Base-by-base conservation (phyloP, 2,888 invertebrate species). In the Busseola fusca region DNA sequence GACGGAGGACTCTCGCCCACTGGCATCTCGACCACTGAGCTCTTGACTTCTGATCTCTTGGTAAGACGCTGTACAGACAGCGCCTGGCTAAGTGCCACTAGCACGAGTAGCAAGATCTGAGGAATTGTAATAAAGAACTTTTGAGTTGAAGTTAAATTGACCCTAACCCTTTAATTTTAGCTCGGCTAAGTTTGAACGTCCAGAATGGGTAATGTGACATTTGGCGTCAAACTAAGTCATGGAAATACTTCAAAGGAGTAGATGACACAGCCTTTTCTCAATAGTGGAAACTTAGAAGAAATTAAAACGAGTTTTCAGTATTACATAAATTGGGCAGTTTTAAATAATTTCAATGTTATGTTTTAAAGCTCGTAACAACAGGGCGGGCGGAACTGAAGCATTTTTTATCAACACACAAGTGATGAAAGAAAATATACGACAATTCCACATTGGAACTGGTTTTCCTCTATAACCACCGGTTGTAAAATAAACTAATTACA, bases 71-170 rank as follows among this genome's bases (percentile, higher is more conserved):
- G 34, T 27, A 25, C 48, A 37, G 74, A 50, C 56, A 84, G 87
- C 45, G 89, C 91, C 0, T 89, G 87, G 75, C 87, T 81, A 27
- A 88, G 77, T 3, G 90, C 91, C 75, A 84, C 89, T 63, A 93
- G 83, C 76, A 93, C 76, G 4, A 93, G 75, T 54, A 93, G 73
- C 52, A 82, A 77, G 67, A 91, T 86, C 94, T 94, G 84, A 34
- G 72, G 54, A 57, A 54, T 21, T 50, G 4, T 48, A 30, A 59
- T 50, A n/a, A 71, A 27, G 40, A 52, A 25, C 40, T 50, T 62
- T 50, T 70, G 1, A 71, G 27, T 50, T 42, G n/a, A 30, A 21
- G 16, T 48, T 40, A 25, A 21, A 4, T 65, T 45, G 7, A 66
- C 25, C 10, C 21, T 30, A 40, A n/a, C n/a, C 12, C 14, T 52